Base-by-base conservation (phyloP, 1,140 invertebrate genomes). In the Lordiphosa clarofinis region DNA sequence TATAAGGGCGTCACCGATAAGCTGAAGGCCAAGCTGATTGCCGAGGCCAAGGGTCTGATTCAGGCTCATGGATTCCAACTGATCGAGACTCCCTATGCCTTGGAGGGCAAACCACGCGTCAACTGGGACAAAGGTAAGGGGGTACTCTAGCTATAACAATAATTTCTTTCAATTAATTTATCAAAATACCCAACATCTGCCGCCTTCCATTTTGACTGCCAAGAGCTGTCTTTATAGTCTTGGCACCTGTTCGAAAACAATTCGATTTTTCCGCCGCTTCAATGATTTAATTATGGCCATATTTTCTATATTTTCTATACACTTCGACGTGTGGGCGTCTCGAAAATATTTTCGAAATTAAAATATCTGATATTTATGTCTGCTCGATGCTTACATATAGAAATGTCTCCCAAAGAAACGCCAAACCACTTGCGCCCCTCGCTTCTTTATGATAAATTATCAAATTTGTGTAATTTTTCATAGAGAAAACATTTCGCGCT, bases 51-150 rank as follows among this genome's bases (percentile, higher is more conserved):
- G 67, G 91, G 91, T 48, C 89, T 96, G 55, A 96, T 97, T 73
- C 92, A 93, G 76, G 90, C 91, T 11, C 92, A 93, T 12, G 96
- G 94, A 10, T 96, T 97, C 89, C 93, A 93, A 74, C 92, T 94
- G 10, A 94, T 93, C 57, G 89, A 92, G 40, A 95, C 95, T 2
- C 95, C 96, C 81, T 95, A 94, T 76, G 95, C 95, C 1, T 91
- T 97, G 39, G 96, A 97, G 89, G 96, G 95, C 1, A 95, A 95
- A 73, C 96, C 96, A 58, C 95, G 95, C 6, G 95, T 97, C 7
- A 92, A 95, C 86, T 97, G 96, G 96, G 95, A 97, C 88, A 97
- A 97, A 89, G 96, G 90, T 89, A 62, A 88, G 87, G 21, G 21
- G 19, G 19, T 19, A 19, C 19, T 3, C 19, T 19, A 19, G 3